Conservation (phyloP, 2,797 vertebrate species). For the Caiman crocodilus region DNA sequence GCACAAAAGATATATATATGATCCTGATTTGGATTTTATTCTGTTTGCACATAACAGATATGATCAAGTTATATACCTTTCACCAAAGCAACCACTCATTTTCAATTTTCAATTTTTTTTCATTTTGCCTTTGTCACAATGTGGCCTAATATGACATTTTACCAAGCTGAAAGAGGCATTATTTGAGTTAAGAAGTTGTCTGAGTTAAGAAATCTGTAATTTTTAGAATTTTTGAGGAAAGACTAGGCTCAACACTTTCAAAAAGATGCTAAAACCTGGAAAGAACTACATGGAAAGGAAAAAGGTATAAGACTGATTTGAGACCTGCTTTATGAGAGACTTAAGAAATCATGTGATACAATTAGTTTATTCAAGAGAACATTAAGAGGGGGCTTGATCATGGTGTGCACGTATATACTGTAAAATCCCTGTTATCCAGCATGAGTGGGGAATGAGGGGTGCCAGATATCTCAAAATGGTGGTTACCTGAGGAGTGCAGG, state of each 20-base stretch:
- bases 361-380: constrained; percentile 5
- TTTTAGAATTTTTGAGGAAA: constrained; percentile 1
- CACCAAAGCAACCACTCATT: not conserved
- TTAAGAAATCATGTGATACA: not conserved
- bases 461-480: too few species aligned
- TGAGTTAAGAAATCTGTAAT: not conserved
- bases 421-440: too few species aligned
- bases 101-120: not conserved
- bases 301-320: not conserved
- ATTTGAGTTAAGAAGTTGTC: not conserved
- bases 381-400: constrained; percentile 13
- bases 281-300: not conserved
- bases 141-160: not conserved
- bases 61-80: not conserved
- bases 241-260: not conserved
- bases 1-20: not conserved
- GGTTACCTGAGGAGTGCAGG: too few species aligned
- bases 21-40: not conserved
- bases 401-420: not conserved
- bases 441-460: too few species aligned
- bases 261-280: not conserved
- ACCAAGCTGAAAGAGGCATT: not conserved
- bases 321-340: not conserved
- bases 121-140: not conserved
- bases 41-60: not conserved